Evolutionary conservation across 2,113 vertebrate genomes (phyloP), one percentile per base, ranked within the genome.

Genomic region (Elephantulus edwardii): DNA sequence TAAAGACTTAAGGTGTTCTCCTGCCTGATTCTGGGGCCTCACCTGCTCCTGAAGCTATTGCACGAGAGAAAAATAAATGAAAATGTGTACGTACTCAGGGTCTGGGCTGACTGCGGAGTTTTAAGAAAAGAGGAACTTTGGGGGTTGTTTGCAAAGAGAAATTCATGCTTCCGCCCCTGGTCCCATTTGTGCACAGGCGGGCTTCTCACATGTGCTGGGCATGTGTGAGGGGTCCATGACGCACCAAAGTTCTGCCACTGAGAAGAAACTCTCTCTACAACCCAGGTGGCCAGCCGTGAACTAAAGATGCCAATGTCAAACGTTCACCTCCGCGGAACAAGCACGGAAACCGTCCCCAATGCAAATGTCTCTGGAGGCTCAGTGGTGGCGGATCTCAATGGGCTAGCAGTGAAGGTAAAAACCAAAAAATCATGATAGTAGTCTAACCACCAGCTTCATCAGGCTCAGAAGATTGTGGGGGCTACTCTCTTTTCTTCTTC

Each of bases 391-490:
- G 98, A 98, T 24, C 88, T 97, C 88, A 98, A 98, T 1, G 98
- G 98, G 46, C 96, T 98, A 97, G 98, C 98, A 2, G 96, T 99
- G n/a, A 97, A 98, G 98, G 98, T 98, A 93, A 90, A 70, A 3
- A 9, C 60, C 17, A n/a, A n/a, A n/a, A n/a, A n/a, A 5, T 10
- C 22, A 54, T 8, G 1, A 0, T 40, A 44, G 4, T 4, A 0
- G 35, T 35, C 26, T 17, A 10, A 10, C 62, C 56, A 3, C 30
- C 13, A 54, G 24, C 6, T 16, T 24, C 2, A 0, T 54, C 3
- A 24, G n/a, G 66, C 77, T 83, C 76, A 64, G 71, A 40, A 58
- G 74, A 48, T 83, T 3, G 0, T 74, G 85, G 81, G 30, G 12
- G 56, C 60, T 19, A 19, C 11, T 24, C 24, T 14, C 44, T 22